Base-by-base conservation (phyloP, 2,113 vertebrate genomes). In the Murina feae region DNA sequence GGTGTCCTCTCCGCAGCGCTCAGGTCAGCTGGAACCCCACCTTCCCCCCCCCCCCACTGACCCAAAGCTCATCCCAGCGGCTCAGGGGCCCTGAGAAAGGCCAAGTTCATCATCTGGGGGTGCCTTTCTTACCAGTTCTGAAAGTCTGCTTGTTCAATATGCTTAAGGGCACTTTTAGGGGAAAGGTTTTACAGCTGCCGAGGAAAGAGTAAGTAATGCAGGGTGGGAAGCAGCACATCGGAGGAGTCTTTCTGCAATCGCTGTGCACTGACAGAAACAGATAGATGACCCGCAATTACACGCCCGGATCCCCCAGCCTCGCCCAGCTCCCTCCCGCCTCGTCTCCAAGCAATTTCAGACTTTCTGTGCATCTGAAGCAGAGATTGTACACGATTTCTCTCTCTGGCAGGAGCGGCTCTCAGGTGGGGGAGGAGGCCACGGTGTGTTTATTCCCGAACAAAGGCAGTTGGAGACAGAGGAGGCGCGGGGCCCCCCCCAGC, bases 271-370 rank as follows among this genome's bases (percentile, higher is more conserved):
- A 87, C 94, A 88, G 80, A 94, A 63, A 86, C 94, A 91, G 95
- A 97, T 53, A 93, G 95, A 97, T 96, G 96, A 95, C 96, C 97
- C 4, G 1, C 96, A 96, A 97, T 97, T 97, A 95, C 95, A 82
- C 47, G 37, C 94, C 44, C 4, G 2, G 80, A 81, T 68, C 72
- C 86, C 89, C 71, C 76, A 75, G 87, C 84, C 90, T 90, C 30
- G 2, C 91, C 91, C 66, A 6, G n/a, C 93, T 92, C 92, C 80
- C 87, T 72, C 90, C 95, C 0, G 55, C 85, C 89, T 17, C 35
- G 81, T 86, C 96, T 92, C 95, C 93, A 94, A 94, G 97, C 96
- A 97, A 96, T 96, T 93, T 93, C 97, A 93, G 95, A 96, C 86
- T 96, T 96, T 94, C 78, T 96, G 94, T 97, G 93, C 95, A 92